These are phyloP conservation scores for Anolis carolinensis DNA, from an alignment of 2,113 vertebrate genomes.

Conservation along the genomic window DNA sequence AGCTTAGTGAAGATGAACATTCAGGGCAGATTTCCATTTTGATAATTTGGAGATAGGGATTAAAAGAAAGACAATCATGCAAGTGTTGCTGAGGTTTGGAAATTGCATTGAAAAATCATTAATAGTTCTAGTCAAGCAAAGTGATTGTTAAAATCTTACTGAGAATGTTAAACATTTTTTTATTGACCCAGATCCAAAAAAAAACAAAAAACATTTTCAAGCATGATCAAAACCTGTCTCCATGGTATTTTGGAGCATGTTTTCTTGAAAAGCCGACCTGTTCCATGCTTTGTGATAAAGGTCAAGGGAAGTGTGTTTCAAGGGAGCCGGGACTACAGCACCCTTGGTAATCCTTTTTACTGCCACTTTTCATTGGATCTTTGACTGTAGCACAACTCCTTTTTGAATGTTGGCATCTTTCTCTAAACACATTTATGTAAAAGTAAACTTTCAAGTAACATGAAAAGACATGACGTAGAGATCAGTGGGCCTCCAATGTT, in stretches of 20 bases:
- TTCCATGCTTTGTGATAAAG: neutral
- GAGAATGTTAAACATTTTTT: neutral
- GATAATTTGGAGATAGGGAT: constrained; percentile 51
- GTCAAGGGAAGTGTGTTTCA: neutral
- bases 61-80: constrained; percentile 52
- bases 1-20: constrained; percentile 67
- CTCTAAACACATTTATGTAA: neutral
- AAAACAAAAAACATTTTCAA: neutral
- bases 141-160: constrained; percentile 7
- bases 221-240: neutral
- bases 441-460: neutral
- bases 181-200: neutral
- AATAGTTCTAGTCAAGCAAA: neutral
- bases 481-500: neutral
- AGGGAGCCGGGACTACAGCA: neutral
- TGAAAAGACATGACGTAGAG: neutral
- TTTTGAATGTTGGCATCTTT: neutral
- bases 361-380: neutral
- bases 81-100: constrained; percentile 27
- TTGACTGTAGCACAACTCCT: neutral
- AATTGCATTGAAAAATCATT: neutral
- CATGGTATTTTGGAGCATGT: neutral
- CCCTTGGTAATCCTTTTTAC: neutral
- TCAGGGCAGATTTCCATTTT: constrained; percentile 57
- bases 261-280: neutral